These are phyloP conservation scores for Drosophila longiperda DNA, from an alignment of 2,888 invertebrate genomes.

Conservation along the genomic window DNA sequence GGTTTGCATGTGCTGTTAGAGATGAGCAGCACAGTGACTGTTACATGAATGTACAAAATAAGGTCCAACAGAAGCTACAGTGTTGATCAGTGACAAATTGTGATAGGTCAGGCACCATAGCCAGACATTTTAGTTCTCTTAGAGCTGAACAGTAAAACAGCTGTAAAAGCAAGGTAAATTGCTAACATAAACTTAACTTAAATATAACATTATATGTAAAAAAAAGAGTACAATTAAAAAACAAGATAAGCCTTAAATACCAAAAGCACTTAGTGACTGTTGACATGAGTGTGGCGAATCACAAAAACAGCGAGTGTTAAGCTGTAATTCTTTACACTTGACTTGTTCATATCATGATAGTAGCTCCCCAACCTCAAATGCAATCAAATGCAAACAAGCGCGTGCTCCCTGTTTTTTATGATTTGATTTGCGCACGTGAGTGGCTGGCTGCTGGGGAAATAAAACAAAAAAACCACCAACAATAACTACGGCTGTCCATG, in stretches of 20 bases:
- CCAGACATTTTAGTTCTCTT: slow-evolving; percentile 1
- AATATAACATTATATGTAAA: background rate
- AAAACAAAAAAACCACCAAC: slow-evolving; percentile 23
- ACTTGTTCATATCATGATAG: slow-evolving; percentile 22
- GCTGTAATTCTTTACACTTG: slow-evolving; percentile 22
- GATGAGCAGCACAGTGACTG: slow-evolving; percentile 17
- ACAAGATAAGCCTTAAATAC: slow-evolving; percentile 15
- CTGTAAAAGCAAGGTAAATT: background rate
- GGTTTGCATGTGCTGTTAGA: slow-evolving; percentile 13
- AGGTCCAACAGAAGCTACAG: background rate
- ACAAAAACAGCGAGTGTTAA: slow-evolving; percentile 9
- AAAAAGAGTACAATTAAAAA: background rate
- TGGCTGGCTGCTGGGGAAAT: slow-evolving; percentile 34
- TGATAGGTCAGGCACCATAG: slow-evolving; percentile 27
- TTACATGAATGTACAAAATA: background rate
- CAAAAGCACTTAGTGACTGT: slow-evolving; percentile 1
- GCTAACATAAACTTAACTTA: background rate
- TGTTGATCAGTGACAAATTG: slow-evolving; percentile 19
- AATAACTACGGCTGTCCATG: slow-evolving; percentile 45
- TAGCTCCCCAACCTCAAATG: slow-evolving; percentile 42
- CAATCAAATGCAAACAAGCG: slow-evolving; percentile 77
- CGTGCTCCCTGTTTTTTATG: slow-evolving; percentile 55
- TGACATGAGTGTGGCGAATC: slow-evolving; percentile 3
- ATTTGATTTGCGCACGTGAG: slow-evolving; percentile 66
- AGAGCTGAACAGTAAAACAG: slow-evolving; percentile 18